Percentiles rank a stretch among this genome's conserved stretches.
phyloP scores from a whole-genome alignment of 1,140 invertebrate species.

The Bombyx mori region ASM3026992v2 NC_085119.1:17544001-17544500 shows the following conservation, averaged over 20 bases:
- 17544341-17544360: conserved; percentile 80
- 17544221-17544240: too few species aligned
- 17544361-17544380: conserved; percentile 87
- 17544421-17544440: conserved; percentile 87
- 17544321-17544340: conserved; percentile 79
- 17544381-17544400: conserved; percentile 86
- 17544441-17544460: conserved; percentile 89
- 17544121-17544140: too few species aligned
- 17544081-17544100: too few species aligned
- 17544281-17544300: conserved; percentile 74
- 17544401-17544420: conserved; percentile 91
- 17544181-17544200: too few species aligned
- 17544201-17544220: too few species aligned
- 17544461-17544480: conserved; percentile 90
- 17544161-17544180: too few species aligned
- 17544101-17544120: too few species aligned
- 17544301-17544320: conserved; percentile 77
- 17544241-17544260: conserved; percentile 75
- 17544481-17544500: conserved; percentile 17
- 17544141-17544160: too few species aligned
- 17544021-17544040: too few species aligned
- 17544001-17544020: too few species aligned
- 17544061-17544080: too few species aligned
- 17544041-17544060: too few species aligned
- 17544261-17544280: conserved; percentile 81